These are phyloP conservation scores for Drosophila lacteicornis DNA, from an alignment of 1,140 invertebrate species.

Conservation along the genomic window DNA sequence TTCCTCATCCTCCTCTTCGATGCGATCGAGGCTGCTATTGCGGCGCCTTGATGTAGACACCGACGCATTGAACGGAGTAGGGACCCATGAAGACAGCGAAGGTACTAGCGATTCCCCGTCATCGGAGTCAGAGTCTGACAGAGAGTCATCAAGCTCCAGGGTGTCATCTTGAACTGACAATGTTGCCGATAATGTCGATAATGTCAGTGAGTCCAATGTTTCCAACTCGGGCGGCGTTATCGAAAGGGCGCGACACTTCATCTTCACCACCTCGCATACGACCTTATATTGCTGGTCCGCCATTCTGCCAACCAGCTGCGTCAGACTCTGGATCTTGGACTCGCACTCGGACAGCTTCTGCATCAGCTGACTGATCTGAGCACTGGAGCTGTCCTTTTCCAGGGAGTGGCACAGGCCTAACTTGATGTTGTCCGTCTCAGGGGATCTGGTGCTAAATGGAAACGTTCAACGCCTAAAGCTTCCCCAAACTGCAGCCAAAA, in stretches of 20 bases:
- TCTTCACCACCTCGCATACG: constrained; percentile 36
- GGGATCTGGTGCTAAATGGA: constrained; percentile 12
- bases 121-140: constrained; percentile 6
- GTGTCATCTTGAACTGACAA: neutral
- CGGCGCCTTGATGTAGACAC: neutral
- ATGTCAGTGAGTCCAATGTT: too few species aligned
- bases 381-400: constrained; percentile 48
- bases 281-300: constrained; percentile 57
- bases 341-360: constrained; percentile 53
- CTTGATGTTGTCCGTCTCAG: constrained; percentile 54
- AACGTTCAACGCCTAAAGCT: neutral
- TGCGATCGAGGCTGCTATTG: neutral
- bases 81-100: neutral
- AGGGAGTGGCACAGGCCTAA: constrained; percentile 41
- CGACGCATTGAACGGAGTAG: neutral
- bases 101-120: neutral
- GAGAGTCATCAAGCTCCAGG: constrained; percentile 6
- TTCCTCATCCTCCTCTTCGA: neutral
- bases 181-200: too few species aligned
- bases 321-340: constrained; percentile 49
- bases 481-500: neutral
- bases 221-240: neutral
- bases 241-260: constrained; percentile 24
- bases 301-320: constrained; percentile 58
- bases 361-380: constrained; percentile 65